Conservation (phyloP, 2,113 vertebrate genomes). For the Platichthys stellatus region DNA sequence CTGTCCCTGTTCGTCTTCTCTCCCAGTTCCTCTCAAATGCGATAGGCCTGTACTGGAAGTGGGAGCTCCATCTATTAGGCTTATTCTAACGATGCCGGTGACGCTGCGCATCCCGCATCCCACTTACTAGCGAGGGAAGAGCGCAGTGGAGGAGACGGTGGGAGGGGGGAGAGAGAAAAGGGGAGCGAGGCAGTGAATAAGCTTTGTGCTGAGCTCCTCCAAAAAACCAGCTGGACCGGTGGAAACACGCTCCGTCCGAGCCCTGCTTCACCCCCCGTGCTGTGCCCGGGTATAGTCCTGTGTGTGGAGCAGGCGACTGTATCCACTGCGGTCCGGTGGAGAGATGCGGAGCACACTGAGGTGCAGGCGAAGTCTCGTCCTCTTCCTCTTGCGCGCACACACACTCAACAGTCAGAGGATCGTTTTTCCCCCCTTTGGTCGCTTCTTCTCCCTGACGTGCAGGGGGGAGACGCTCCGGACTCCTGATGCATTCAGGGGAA, state of each 20-base stretch:
- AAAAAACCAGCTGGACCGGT: neutral
- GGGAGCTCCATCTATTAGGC: slow-evolving; percentile 37
- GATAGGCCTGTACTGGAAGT: slow-evolving; percentile 29
- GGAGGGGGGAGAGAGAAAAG: neutral
- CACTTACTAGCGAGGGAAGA: slow-evolving; percentile 36
- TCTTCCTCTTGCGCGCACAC: neutral
- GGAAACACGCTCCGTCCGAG: slow-evolving; percentile 17
- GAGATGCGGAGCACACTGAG: slow-evolving; percentile 59
- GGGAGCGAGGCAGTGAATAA: slow-evolving; percentile 27
- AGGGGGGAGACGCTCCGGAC: slow-evolving; percentile 21
- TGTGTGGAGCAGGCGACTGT: neutral
- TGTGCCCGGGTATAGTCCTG: neutral
- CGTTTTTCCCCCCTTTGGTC: neutral
- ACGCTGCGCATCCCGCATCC: slow-evolving; percentile 70
- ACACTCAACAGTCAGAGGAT: neutral
- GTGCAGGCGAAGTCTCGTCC: slow-evolving; percentile 49
- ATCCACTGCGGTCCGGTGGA: slow-evolving; percentile 61
- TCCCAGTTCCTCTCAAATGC: slow-evolving; percentile 12
- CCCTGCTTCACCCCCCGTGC: slow-evolving; percentile 18
- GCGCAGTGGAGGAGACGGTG: slow-evolving; percentile 20
- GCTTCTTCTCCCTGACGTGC: neutral
- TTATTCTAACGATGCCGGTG: slow-evolving; percentile 46
- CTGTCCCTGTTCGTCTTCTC: neutral
- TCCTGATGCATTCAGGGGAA: slow-evolving; percentile 19
- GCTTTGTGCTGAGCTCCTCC: slow-evolving; percentile 18